Conservation (phyloP, 2,797 vertebrate species). For the Glossophaga mutica region DNA sequence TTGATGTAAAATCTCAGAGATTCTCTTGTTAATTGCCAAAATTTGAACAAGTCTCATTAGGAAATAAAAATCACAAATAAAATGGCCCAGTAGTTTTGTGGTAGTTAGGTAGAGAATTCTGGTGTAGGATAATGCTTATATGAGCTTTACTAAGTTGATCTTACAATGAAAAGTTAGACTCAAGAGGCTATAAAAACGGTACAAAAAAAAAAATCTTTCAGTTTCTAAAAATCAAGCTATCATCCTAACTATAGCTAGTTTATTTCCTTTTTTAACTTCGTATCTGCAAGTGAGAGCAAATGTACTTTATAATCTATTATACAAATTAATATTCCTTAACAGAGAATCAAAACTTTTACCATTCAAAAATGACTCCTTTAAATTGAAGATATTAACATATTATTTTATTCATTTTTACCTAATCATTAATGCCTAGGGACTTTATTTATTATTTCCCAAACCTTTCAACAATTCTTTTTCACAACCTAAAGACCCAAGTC, state of each 20-base stretch:
- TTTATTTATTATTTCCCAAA: not conserved
- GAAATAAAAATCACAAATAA: slow-evolving; percentile 16
- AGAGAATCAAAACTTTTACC: slow-evolving; percentile 9
- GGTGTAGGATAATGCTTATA: not conserved
- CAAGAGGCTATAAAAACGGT: not conserved
- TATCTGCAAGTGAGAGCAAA: not conserved
- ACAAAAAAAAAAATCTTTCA: not conserved
- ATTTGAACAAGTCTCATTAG: not conserved
- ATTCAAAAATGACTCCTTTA: not conserved
- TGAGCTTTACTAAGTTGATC: not conserved
- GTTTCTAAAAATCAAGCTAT: slow-evolving; percentile 6
- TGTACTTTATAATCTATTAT: not conserved
- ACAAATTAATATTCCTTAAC: not conserved
- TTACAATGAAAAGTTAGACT: not conserved
- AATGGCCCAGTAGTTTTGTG: not conserved
- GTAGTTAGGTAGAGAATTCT: not conserved
- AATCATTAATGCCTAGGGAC: not conserved
- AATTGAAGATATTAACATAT: not conserved
- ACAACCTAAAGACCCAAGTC: not conserved
- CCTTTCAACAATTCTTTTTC: not conserved
- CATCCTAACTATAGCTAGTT: not conserved
- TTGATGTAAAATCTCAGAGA: not conserved
- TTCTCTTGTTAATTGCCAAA: not conserved
- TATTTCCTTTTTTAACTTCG: slow-evolving; percentile 5
- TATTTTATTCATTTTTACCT: not conserved